Percentiles rank a stretch among this genome's conserved stretches.
These are phyloP conservation scores for Chironomus striatipennis DNA, from an alignment of 1,140 invertebrate genomes.

Conservation along the genomic window DNA sequence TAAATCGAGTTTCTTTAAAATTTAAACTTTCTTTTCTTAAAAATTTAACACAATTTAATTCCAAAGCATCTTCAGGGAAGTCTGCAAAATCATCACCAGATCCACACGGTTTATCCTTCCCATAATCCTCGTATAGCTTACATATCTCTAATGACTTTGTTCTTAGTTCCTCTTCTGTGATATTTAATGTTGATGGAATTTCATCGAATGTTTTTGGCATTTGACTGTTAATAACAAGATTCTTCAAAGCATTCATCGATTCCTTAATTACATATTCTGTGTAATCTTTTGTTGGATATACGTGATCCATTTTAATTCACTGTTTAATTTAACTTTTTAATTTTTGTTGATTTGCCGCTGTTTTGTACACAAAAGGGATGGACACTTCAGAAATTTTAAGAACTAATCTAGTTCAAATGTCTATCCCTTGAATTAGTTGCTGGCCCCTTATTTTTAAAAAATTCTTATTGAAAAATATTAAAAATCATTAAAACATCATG, in stretches of 20 bases:
- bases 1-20: neutral
- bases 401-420: too few relatives aligned
- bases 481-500: neutral
- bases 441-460: too few relatives aligned
- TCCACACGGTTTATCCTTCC: neutral
- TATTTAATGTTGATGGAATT: neutral
- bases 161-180: neutral
- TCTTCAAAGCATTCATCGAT: neutral
- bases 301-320: neutral
- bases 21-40: neutral
- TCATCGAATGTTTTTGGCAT: neutral
- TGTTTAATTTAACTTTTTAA: too few relatives aligned
- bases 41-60: constrained; percentile 8
- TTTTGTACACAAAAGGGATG: neutral
- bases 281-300: constrained; percentile 18
- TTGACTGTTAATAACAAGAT: neutral
- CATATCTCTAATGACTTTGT: neutral
- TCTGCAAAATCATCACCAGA: neutral
- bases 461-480: neutral
- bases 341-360: neutral
- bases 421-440: too few relatives aligned
- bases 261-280: neutral
- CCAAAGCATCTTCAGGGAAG: constrained; percentile 20
- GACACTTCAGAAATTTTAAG: too few relatives aligned
- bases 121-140: neutral